Conservation (phyloP, 1,140 invertebrate species). For the Brachionus koreanus region DNA sequence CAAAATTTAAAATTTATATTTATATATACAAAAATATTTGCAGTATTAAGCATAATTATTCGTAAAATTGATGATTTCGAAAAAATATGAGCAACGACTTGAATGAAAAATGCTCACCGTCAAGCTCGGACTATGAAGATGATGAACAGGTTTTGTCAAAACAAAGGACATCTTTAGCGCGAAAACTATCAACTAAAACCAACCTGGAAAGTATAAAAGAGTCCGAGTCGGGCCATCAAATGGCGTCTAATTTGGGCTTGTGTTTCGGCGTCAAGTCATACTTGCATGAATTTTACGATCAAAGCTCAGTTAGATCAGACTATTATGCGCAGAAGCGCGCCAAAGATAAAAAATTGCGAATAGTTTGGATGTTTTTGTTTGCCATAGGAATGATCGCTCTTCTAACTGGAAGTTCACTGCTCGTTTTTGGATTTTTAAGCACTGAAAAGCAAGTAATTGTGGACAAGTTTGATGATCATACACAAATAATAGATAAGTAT, state of each 20-base stretch:
- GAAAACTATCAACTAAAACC: neutral
- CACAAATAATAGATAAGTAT: constrained; percentile 14
- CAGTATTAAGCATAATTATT: neutral
- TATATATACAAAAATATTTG: neutral
- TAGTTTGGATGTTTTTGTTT: neutral
- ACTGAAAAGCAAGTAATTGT: neutral
- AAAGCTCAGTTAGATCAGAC: neutral
- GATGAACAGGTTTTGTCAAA: neutral
- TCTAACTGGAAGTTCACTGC: neutral
- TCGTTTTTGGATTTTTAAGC: neutral
- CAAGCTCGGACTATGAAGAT: neutral
- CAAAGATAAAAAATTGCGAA: neutral
- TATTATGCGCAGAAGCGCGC: neutral
- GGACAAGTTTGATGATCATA: neutral
- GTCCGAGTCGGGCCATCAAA: neutral
- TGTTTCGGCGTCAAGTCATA: constrained; percentile 40
- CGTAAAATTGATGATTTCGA: neutral
- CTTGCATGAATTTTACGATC: constrained; percentile 42
- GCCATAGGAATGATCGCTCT: neutral
- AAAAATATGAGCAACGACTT: neutral
- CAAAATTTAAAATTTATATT: too few relatives aligned
- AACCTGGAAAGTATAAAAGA: neutral
- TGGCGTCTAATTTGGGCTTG: neutral
- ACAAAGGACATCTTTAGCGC: neutral
- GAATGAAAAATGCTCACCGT: neutral